phyloP scores from a whole-genome alignment of 2,888 invertebrate genomes.

The Zygaena filipendulae region DNA sequence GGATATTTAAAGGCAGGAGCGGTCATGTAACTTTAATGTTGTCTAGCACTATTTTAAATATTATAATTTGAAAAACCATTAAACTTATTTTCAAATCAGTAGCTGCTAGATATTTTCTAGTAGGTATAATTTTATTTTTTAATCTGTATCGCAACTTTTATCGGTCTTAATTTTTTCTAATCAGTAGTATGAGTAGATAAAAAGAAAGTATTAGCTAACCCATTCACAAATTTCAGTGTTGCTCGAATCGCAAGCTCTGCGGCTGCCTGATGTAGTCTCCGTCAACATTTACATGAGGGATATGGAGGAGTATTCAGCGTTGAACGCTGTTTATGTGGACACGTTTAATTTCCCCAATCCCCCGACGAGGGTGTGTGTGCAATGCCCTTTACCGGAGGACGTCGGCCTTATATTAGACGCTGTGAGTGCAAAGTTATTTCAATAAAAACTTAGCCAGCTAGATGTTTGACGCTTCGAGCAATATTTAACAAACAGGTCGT shows the following conservation, averaged over 20 bases:
- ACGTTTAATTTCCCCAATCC: conserved; percentile 82
- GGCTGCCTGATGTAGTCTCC: conserved; percentile 77
- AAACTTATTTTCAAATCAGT: too few relatives aligned
- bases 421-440: conserved; percentile 61
- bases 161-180: too few relatives aligned
- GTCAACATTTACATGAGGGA: conserved; percentile 87
- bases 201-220: too few relatives aligned
- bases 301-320: conserved; percentile 80
- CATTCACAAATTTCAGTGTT: conserved; percentile 57
- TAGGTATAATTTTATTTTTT: too few relatives aligned
- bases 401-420: conserved; percentile 84
- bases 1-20: too few relatives aligned
- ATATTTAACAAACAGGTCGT: neutral
- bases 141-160: too few relatives aligned
- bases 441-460: conserved; percentile 1
- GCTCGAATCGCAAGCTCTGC: conserved; percentile 55
- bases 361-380: conserved; percentile 87
- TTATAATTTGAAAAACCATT: too few relatives aligned
- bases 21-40: too few relatives aligned
- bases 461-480: neutral
- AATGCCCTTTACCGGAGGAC: conserved; percentile 76
- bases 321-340: conserved; percentile 82
- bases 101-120: too few relatives aligned
- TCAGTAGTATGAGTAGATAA: too few relatives aligned
- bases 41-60: too few relatives aligned